Evolutionary conservation across 1,140 invertebrate species (phyloP).

Genomic region (Macrocentrus cingulum): DNA sequence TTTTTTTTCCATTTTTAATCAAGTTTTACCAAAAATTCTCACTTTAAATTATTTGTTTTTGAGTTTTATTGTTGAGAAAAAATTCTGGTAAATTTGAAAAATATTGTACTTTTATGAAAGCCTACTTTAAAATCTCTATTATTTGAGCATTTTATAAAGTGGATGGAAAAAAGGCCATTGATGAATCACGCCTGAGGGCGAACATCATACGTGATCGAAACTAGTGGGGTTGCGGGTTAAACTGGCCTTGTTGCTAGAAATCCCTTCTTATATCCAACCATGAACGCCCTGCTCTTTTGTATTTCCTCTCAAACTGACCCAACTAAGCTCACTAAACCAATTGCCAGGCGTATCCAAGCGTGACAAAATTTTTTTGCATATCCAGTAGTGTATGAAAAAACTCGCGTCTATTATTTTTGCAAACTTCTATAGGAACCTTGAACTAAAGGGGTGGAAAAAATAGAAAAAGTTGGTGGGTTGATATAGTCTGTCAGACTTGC

Average conservation of each 20-base stretch:
- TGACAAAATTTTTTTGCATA: slow-evolving; percentile 4
- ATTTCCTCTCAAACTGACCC: slow-evolving; percentile 47
- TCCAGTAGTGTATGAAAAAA: not conserved
- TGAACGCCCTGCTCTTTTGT: slow-evolving; percentile 13
- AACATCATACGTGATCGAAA: slow-evolving; percentile 50
- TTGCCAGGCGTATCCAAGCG: not conserved
- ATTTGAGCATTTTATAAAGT: not conserved
- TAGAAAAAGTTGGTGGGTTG: too few species aligned
- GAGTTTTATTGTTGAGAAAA: too few species aligned
- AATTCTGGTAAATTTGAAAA: too few species aligned
- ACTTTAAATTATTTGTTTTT: too few species aligned
- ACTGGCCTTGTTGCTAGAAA: slow-evolving; percentile 48
- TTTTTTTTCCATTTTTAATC: too few species aligned
- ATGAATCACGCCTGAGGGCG: slow-evolving; percentile 30
- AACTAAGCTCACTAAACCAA: slow-evolving; percentile 29
- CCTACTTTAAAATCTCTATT: not conserved
- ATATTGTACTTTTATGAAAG: too few species aligned
- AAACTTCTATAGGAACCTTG: too few species aligned
- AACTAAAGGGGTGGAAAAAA: too few species aligned
- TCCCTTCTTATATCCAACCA: slow-evolving; percentile 30
- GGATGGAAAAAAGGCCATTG: not conserved
- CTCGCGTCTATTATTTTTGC: too few species aligned
- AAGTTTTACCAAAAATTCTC: too few species aligned
- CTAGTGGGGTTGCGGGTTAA: slow-evolving; percentile 41
- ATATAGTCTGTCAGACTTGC: too few species aligned